phyloP scores from a whole-genome alignment of 1,140 invertebrate genomes.

The Araneus ventricosus region DNA sequence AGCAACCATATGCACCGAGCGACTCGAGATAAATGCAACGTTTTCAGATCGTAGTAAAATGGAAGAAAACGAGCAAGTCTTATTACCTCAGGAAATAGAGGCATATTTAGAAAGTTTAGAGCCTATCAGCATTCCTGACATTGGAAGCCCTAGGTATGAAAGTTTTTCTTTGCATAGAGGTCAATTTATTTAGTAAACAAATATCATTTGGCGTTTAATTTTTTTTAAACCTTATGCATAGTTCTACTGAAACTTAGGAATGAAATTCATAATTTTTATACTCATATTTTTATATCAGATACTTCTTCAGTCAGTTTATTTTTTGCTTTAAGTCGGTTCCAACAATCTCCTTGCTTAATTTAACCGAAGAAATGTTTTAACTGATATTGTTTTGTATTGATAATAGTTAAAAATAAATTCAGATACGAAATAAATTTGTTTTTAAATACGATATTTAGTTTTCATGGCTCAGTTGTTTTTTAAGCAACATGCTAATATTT shows the following conservation, averaged over 20 bases:
- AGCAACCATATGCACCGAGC: neutral
- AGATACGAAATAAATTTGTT: too few species aligned
- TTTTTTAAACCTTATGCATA: too few species aligned
- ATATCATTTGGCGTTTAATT: neutral
- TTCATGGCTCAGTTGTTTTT: too few species aligned
- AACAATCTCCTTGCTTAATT: too few species aligned
- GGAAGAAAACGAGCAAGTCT: conserved; percentile 6
- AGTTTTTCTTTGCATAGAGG: neutral
- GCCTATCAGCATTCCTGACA: conserved; percentile 31
- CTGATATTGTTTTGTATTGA: too few species aligned
- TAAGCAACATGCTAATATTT: too few species aligned
- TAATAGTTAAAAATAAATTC: too few species aligned
- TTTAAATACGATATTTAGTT: too few species aligned
- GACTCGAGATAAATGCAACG: neutral
- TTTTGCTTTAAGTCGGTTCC: too few species aligned
- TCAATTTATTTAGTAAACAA: neutral
- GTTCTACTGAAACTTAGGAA: too few species aligned
- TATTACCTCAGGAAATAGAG: conserved; percentile 47
- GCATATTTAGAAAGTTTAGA: conserved; percentile 50
- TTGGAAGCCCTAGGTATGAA: conserved; percentile 54
- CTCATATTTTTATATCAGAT: neutral
- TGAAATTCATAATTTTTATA: neutral
- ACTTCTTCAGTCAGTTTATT: too few species aligned
- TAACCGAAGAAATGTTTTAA: too few species aligned
- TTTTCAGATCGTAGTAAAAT: neutral